A percentile compares a stretch with the other conserved stretches of the same genome.
phyloP scores from a whole-genome alignment of 2,113 vertebrate genomes.

The Plotosus lineatus region DNA sequence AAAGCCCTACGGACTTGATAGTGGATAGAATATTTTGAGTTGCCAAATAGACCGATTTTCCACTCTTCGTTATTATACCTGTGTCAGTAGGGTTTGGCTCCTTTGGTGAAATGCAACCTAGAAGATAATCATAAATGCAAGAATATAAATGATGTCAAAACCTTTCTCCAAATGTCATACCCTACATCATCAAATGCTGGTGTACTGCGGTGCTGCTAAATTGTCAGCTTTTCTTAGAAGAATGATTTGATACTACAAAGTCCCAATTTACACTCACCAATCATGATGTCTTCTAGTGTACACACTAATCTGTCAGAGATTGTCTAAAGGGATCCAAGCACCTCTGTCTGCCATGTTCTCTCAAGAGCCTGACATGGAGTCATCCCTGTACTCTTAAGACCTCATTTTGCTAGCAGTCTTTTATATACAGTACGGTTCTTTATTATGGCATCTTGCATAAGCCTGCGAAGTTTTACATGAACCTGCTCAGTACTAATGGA shows the following conservation, averaged over 20 bases:
- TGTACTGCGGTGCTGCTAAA: neutral
- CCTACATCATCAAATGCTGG: neutral
- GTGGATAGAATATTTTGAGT: neutral
- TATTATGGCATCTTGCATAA: too few species aligned
- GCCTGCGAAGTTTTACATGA: too few species aligned
- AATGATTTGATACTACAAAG: neutral
- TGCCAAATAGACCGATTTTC: neutral
- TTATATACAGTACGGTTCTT: too few species aligned
- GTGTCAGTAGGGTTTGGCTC: neutral
- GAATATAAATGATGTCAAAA: neutral
- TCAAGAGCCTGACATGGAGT: neutral
- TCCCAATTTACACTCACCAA: slow-evolving; percentile 3
- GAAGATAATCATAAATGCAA: neutral
- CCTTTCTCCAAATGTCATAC: neutral
- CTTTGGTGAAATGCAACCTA: neutral
- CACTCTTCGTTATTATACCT: too few species aligned
- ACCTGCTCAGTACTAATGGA: too few species aligned
- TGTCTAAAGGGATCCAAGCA: neutral
- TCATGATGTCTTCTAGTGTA: neutral
- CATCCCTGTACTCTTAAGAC: neutral
- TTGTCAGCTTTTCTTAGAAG: neutral
- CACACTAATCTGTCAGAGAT: neutral
- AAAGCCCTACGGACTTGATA: neutral
- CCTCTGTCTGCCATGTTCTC: neutral
- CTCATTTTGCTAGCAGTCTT: neutral